Evolutionary conservation across 2,888 invertebrate genomes (phyloP).

Genomic region (Spialia ferax): DNA sequence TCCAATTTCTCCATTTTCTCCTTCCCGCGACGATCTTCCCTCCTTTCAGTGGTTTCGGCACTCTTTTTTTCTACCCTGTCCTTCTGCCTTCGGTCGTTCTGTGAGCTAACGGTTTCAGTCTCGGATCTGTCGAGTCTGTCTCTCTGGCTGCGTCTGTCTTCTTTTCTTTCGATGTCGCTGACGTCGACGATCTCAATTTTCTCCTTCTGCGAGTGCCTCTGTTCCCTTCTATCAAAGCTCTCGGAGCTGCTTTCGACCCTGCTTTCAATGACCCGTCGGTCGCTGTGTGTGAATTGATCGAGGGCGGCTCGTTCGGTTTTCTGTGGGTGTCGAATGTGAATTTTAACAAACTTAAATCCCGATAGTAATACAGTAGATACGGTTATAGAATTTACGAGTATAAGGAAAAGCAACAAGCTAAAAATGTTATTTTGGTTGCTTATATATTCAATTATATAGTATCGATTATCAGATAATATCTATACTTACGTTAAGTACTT

Average conservation of each 20-base stretch:
- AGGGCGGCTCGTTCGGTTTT: constrained; percentile 73
- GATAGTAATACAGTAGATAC: too few species aligned
- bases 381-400: too few species aligned
- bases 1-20: constrained; percentile 56
- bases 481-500: background rate
- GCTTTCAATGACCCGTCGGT: constrained; percentile 62
- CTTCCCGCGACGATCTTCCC: constrained; percentile 52
- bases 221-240: constrained; percentile 46
- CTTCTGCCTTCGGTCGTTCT: constrained; percentile 24
- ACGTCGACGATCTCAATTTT: constrained; percentile 45
- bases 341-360: too few species aligned
- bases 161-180: constrained; percentile 44
- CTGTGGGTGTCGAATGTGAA: constrained; percentile 50
- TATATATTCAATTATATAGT: background rate
- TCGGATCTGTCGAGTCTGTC: constrained; percentile 40
- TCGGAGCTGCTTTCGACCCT: constrained; percentile 51
- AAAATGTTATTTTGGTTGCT: background rate
- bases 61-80: constrained; percentile 40
- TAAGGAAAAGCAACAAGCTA: background rate
- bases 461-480: background rate
- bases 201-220: constrained; percentile 42
- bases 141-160: constrained; percentile 34
- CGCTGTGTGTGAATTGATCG: constrained; percentile 77
- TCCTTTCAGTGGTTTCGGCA: constrained; percentile 53
- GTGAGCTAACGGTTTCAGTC: constrained; percentile 24